Evolutionary conservation across 2,797 vertebrate species (phyloP), one percentile per base, ranked within the genome.

Genomic region (Galagoides demidoff): DNA sequence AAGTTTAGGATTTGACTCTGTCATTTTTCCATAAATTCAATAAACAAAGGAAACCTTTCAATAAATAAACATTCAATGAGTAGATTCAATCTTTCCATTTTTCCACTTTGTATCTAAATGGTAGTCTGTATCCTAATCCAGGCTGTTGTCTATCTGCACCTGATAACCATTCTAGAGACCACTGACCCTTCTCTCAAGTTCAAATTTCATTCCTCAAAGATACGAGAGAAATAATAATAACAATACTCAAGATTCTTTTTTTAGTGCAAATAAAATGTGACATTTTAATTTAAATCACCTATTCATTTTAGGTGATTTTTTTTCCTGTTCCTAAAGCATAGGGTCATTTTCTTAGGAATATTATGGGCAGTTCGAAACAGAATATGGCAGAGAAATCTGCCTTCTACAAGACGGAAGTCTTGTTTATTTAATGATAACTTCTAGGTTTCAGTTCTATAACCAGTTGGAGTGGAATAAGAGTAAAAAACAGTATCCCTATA

Each of bases 191-290:
- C 73, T 88, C 76, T 92, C n/a, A 78, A 76, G 89, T 70, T 94
- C 70, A 43, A 29, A 45, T 85, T 91, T 92, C 93, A 89, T 79
- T 88, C 11, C 37, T 79, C 25, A 92, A 81, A 91, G 13, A 73
- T 94, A 10, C 2, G 77, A 87, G 43, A 73, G 14, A 77, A 87
- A 81, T 23, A 77, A 85, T n/a, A 43, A 66, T 55, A 87, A 64
- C 17, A 29, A 68, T 87, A 20, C 23, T 25, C 7, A 95, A 81
- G 17, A 52, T 89, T 68, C 11, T 82, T 37, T 76, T 43, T 93
- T 95, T 55, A 34, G 55, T 77, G 64, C 17, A 90, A 85, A 57
- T 57, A 71, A 85, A 85, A 82, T n/a, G 31, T 20, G 7, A 49
- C 8, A 29, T 81, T 85, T 87, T 64, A 52, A 71, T 89, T 79